phyloP scores from a whole-genome alignment of 2,113 vertebrate genomes.

The Antechinus stuartii region DNA sequence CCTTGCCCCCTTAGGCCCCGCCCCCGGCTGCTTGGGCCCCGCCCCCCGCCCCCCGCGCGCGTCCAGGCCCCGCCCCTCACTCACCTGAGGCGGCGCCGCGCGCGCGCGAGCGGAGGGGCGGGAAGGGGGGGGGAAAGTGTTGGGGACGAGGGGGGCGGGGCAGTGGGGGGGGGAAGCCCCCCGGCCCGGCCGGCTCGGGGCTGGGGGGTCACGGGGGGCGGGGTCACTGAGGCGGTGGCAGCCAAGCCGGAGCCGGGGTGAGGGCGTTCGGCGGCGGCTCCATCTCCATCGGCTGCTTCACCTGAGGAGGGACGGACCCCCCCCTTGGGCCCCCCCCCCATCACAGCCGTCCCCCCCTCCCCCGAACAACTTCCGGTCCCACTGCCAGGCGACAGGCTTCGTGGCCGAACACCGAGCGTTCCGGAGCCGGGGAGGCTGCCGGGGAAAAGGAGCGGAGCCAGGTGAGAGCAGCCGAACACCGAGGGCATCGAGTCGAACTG shows the following conservation, averaged over 20 bases:
- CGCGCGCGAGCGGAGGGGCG: slow-evolving; percentile 63
- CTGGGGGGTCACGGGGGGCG: slow-evolving; percentile 58
- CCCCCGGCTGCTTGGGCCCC: slow-evolving; percentile 25
- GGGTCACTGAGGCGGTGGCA: slow-evolving; percentile 77
- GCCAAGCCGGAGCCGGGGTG: slow-evolving; percentile 56
- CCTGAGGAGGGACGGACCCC: slow-evolving; percentile 78
- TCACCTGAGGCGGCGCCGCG: slow-evolving; percentile 78
- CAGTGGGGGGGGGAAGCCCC: slow-evolving; percentile 70
- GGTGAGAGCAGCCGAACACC: slow-evolving; percentile 78
- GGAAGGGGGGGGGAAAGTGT: slow-evolving; percentile 41
- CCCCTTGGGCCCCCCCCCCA: slow-evolving; percentile 73
- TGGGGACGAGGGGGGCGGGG: slow-evolving; percentile 51
- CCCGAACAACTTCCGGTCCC: slow-evolving; percentile 83
- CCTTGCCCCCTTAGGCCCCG: slow-evolving; percentile 32
- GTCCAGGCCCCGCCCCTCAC: slow-evolving; percentile 66
- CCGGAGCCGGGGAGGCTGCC: slow-evolving; percentile 61
- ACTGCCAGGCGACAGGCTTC: slow-evolving; percentile 80
- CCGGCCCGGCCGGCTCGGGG: slow-evolving; percentile 73
- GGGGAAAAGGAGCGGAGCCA: slow-evolving; percentile 64
- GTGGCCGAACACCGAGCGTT: slow-evolving; percentile 73
- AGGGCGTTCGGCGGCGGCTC: slow-evolving; percentile 71
- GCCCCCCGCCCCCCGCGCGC: slow-evolving; percentile 45
- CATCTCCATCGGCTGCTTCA: slow-evolving; percentile 80
- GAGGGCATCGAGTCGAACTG: slow-evolving; percentile 68
- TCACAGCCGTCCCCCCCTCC: slow-evolving; percentile 65